Conservation (phyloP, 2,888 invertebrate species). For the Poecilobothrus nobilitatus region DNA sequence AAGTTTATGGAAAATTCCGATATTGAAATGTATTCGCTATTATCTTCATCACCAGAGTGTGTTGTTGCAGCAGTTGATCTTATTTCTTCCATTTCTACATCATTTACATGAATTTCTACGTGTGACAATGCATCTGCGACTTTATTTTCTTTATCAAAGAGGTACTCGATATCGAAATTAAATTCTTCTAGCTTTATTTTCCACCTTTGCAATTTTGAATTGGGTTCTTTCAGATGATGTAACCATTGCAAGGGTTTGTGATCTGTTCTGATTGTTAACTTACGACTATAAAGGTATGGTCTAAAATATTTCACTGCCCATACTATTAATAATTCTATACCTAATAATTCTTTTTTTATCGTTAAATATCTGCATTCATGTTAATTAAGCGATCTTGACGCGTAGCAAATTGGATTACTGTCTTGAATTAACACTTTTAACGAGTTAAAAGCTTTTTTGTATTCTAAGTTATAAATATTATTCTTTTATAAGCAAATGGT, state of each 20-base stretch:
- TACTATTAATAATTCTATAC: too few species aligned
- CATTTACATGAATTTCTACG: conserved; percentile 12
- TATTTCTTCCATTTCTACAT: neutral
- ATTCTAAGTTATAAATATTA: conserved; percentile 23
- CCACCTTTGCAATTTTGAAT: too few species aligned
- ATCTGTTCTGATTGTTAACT: conserved; percentile 37
- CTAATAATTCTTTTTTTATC: conserved; percentile 33
- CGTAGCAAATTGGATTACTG: conserved; percentile 27
- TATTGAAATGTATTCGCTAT: neutral
- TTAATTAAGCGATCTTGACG: conserved; percentile 26
- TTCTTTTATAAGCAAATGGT: neutral
- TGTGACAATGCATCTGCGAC: conserved; percentile 17
- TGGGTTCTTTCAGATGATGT: conserved; percentile 35
- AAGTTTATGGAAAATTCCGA: neutral
- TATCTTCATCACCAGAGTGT: conserved; percentile 4
- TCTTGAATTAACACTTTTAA: conserved; percentile 27
- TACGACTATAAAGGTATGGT: conserved; percentile 32
- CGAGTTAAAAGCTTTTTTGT: conserved; percentile 19
- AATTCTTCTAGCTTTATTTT: too few species aligned
- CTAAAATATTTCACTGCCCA: conserved; percentile 33
- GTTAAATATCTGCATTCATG: conserved; percentile 26
- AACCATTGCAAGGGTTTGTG: conserved; percentile 37
- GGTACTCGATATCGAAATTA: conserved; percentile 23
- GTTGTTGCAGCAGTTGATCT: neutral
- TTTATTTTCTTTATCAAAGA: conserved; percentile 23